Conservation (phyloP, 1,140 invertebrate species). For the Marisa cornuarietis region DNA sequence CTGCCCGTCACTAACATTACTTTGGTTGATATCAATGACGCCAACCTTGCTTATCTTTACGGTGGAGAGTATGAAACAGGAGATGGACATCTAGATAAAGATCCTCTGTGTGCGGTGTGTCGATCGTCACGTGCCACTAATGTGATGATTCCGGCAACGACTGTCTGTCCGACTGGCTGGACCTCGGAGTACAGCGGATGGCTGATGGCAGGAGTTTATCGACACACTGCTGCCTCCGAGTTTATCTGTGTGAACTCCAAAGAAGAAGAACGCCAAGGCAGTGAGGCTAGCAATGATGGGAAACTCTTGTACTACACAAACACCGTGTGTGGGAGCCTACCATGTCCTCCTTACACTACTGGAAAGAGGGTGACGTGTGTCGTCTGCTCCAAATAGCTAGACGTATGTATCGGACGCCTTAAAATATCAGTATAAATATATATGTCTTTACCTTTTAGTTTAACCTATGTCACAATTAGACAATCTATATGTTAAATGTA, state of each 20-base stretch:
- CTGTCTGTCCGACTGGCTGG: constrained; percentile 40
- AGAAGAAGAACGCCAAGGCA: constrained; percentile 25
- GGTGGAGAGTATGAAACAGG: constrained; percentile 19
- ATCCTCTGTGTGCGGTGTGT: background rate
- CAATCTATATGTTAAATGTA: too few relatives aligned
- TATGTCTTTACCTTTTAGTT: too few relatives aligned
- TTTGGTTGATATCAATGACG: background rate
- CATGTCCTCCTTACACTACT: constrained; percentile 33
- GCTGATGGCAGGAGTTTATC: constrained; percentile 21
- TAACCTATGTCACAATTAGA: too few relatives aligned
- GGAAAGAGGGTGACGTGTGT: constrained; percentile 24
- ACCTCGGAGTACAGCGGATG: constrained; percentile 36
- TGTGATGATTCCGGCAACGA: constrained; percentile 45
- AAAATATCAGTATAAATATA: too few relatives aligned
- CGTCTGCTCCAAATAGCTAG: constrained; percentile 23
- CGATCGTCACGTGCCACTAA: background rate
- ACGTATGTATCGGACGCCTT: too few relatives aligned
- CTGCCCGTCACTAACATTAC: background rate
- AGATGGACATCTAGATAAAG: background rate
- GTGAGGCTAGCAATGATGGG: constrained; percentile 29
- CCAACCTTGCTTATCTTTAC: background rate
- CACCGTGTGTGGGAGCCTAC: constrained; percentile 29
- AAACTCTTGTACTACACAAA: constrained; percentile 34
- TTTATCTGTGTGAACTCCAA: constrained; percentile 42
- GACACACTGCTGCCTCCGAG: constrained; percentile 19